Conservation (phyloP, 2,888 invertebrate species). For the Hyalella azteca region DNA sequence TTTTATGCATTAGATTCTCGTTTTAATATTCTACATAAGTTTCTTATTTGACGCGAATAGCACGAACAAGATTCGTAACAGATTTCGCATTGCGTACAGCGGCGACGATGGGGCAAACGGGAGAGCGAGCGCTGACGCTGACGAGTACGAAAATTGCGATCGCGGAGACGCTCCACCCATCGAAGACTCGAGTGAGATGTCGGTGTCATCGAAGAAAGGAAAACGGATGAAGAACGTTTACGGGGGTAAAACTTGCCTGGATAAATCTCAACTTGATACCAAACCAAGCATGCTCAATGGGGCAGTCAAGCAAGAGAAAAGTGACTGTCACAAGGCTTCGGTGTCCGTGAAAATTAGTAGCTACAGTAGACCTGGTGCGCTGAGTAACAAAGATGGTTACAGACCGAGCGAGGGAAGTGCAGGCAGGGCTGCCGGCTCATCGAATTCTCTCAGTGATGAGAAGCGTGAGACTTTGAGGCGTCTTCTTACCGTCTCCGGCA, state of each 20-base stretch:
- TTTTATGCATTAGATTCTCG: no score
- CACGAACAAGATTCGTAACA: no score
- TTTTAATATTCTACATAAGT: no score
- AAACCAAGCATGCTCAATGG: background rate
- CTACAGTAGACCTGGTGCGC: background rate
- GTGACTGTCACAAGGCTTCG: background rate
- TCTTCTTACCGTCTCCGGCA: constrained; percentile 2
- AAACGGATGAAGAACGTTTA: background rate
- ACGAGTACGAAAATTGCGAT: background rate
- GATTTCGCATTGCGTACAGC: no score
- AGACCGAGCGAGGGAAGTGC: background rate
- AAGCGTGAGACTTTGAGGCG: constrained; percentile 26
- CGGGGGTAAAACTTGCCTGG: background rate
- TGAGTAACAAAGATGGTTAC: background rate
- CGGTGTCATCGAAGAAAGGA: background rate
- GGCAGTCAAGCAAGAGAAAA: background rate
- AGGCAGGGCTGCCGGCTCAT: background rate
- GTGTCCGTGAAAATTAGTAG: background rate
- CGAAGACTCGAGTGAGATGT: background rate
- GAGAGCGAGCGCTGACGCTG: background rate
- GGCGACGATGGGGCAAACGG: background rate
- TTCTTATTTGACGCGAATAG: no score
- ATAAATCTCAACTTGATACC: background rate
- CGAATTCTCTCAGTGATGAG: constrained; percentile 25
- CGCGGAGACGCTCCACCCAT: background rate